A percentile compares a stretch with the other conserved stretches of the same genome.
Conservation (phyloP, 2,888 invertebrate species). For the Tuta absoluta region DNA sequence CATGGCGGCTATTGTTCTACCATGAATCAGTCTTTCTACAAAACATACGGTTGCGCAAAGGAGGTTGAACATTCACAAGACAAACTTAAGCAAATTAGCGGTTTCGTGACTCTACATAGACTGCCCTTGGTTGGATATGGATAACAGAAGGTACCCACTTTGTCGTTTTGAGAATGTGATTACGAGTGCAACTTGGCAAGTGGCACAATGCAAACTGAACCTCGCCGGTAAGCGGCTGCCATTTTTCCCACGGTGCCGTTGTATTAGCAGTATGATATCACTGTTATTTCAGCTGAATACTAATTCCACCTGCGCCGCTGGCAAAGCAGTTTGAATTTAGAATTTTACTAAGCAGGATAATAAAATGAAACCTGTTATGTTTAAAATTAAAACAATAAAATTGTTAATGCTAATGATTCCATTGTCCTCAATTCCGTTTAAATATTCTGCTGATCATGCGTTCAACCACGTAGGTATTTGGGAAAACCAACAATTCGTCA, state of each 20-base stretch:
- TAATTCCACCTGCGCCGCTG: constrained; percentile 25
- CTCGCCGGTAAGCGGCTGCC: constrained; percentile 23
- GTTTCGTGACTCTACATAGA: constrained; percentile 23
- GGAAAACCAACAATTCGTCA: constrained; percentile 14
- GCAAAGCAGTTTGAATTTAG: constrained; percentile 14
- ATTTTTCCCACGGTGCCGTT: constrained; percentile 42
- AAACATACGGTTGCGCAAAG: constrained; percentile 8
- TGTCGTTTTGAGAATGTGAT: constrained; percentile 25
- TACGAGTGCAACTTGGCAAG: constrained; percentile 20
- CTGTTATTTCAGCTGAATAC: constrained; percentile 45
- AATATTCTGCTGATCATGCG: constrained; percentile 2
- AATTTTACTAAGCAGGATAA: neutral
- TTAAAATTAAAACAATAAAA: neutral
- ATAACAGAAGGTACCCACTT: neutral
- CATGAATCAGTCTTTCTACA: constrained; percentile 19
- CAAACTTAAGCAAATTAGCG: constrained; percentile 21
- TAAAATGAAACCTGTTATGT: neutral
- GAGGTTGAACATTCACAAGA: constrained; percentile 15
- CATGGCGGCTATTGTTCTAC: constrained; percentile 23
- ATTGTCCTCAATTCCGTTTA: constrained; percentile 3
- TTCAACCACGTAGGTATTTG: constrained; percentile 10
- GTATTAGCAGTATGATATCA: constrained; percentile 47
- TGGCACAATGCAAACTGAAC: constrained; percentile 25
- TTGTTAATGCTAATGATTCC: neutral
- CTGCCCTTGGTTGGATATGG: constrained; percentile 25